Evolutionary conservation across 2,888 invertebrate species (phyloP), one percentile per base, ranked within the genome.

Genomic region (Cantharis lateralis): DNA sequence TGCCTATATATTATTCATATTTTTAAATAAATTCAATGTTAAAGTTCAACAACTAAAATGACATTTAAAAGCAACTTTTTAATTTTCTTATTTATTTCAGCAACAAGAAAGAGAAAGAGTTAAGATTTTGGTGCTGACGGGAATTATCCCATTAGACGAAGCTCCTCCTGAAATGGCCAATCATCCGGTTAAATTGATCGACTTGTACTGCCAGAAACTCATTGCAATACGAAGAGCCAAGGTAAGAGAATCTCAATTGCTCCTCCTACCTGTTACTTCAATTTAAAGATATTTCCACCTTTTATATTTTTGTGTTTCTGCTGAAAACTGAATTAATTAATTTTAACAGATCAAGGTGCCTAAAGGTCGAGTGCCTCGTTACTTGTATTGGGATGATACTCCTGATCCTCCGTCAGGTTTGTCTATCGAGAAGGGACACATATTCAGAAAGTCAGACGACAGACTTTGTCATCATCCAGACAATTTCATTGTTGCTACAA

Each of bases 141-240:
- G 93, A 28, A 91, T 91, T 84, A 93, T 93, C 68, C 92, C 93
- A 0, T 86, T 93, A 61, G 90, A 91, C 80, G 91, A 93, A 81
- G 93, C 93, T 68, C 93, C 93, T 0, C 89, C 91, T 3, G 93
- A 93, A 83, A 89, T 93, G 85, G 91, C 89, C 82, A 88, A 91
- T 78, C 93, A 93, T 86, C 93, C 93, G 0, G 91, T 94, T 3
- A 93, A 93, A 86, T 90, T 91, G n/a, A 92, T 92, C 82, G 92
- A 92, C 77, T 83, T 80, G 63, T 90, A 89, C 79, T 90, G 90
- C 78, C 89, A 89, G 80, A 84, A 88, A 74, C 85, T 91, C 78
- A 90, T 90, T 77, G 87, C 87, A 11, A 89, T 89, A 79, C 86
- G 89, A 79, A 87, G 91, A 75, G 88, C 90, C 4, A 90, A 90